Evolutionary conservation across 2,888 invertebrate species (phyloP).

Genomic region (Cecidostiba fungosa): DNA sequence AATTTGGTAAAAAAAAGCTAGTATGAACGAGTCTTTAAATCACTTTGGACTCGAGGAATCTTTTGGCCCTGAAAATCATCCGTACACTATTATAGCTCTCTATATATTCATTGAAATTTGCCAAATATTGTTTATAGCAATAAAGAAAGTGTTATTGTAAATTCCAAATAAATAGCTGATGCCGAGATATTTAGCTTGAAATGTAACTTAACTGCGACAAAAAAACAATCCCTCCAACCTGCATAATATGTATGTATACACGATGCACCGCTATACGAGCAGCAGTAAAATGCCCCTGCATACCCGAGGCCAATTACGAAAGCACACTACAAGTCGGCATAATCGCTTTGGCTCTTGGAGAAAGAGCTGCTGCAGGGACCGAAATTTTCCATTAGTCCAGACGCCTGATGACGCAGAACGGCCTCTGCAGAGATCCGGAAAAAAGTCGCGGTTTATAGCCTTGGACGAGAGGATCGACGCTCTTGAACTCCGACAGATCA

Average conservation of each 20-base stretch:
- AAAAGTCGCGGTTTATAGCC: neutral
- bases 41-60: neutral
- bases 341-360: neutral
- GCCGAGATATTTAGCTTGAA: too few relatives aligned
- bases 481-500: constrained; percentile 26
- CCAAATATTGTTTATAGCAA: too few relatives aligned
- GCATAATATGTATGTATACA: neutral
- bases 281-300: neutral
- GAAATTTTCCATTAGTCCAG: neutral
- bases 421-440: neutral
- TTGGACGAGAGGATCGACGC: constrained; percentile 11
- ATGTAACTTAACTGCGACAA: too few relatives aligned
- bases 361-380: neutral
- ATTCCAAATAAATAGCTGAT: too few relatives aligned
- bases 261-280: neutral
- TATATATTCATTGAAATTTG: too few relatives aligned
- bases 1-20: neutral
- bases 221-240: too few relatives aligned
- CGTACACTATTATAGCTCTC: too few relatives aligned
- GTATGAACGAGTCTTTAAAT: neutral
- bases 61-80: neutral
- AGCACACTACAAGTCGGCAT: neutral
- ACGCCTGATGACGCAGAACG: neutral
- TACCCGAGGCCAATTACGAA: neutral
- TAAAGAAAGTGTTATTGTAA: too few relatives aligned